These are phyloP conservation scores for Stramonita haemastoma DNA, from an alignment of 2,888 invertebrate species.

Conservation along the genomic window DNA sequence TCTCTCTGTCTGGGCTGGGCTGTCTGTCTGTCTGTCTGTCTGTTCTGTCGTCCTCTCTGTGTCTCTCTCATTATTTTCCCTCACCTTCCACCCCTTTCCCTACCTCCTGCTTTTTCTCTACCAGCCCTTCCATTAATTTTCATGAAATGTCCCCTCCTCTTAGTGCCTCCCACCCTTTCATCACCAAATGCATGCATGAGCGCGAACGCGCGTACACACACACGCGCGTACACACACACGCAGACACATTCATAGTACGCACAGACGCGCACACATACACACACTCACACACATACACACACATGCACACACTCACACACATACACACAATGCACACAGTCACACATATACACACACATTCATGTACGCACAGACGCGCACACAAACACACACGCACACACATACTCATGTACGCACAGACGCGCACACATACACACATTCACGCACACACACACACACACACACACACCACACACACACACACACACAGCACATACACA, in stretches of 20 bases:
- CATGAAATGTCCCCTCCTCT: neutral
- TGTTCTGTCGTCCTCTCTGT: no score
- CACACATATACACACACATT: neutral
- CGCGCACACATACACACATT: neutral
- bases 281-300: neutral
- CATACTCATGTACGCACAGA: neutral
- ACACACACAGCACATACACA: neutral
- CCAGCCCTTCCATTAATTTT: neutral
- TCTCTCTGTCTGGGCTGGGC: no score
- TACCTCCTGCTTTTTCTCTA: neutral
- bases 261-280: neutral
- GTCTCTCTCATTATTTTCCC: no score
- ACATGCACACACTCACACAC: neutral
- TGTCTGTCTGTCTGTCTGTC: no score
- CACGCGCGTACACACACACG: neutral
- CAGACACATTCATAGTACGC: neutral
- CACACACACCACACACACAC: neutral
- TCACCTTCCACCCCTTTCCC: no score
- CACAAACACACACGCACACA: neutral
- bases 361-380: neutral
- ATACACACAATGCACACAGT: neutral
- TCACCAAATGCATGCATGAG: neutral
- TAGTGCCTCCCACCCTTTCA: neutral
- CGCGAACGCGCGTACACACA: neutral
- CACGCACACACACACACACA: neutral